phyloP scores from a whole-genome alignment of 2,113 vertebrate genomes.

The Leptocoma aspasia region DNA sequence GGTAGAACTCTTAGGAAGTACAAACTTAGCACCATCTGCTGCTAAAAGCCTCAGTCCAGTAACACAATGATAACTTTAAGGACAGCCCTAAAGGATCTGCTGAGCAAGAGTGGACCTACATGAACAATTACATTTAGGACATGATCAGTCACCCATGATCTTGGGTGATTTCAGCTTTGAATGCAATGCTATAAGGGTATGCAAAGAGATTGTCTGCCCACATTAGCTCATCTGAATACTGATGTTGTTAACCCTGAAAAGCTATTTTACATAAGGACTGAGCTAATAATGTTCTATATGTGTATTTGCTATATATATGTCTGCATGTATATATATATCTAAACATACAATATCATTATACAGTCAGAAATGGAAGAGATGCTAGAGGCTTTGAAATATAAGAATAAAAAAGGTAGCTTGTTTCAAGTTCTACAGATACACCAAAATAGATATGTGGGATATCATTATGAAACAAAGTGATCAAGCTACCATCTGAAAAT shows the following conservation, averaged over 20 bases:
- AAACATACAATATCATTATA: neutral
- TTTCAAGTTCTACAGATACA: neutral
- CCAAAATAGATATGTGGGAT: conserved; percentile 1
- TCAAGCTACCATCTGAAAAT: conserved; percentile 55
- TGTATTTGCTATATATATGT: neutral
- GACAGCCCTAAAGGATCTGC: neutral
- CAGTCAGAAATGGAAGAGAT: neutral
- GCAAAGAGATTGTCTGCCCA: neutral
- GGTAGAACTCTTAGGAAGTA: neutral
- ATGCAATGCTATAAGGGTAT: neutral
- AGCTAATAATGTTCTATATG: neutral
- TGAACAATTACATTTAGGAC: neutral
- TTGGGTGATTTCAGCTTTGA: neutral
- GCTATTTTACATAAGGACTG: neutral
- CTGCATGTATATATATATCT: neutral
- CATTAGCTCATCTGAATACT: neutral
- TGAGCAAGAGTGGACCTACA: neutral
- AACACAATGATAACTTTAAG: neutral
- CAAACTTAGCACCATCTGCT: neutral
- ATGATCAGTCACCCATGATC: neutral
- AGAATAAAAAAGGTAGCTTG: conserved; percentile 8
- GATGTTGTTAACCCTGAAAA: neutral
- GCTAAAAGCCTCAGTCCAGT: neutral
- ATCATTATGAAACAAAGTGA: conserved; percentile 55
- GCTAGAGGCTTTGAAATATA: neutral